phyloP scores from a whole-genome alignment of 2,797 vertebrate species.

The Lacerta agilis region DNA sequence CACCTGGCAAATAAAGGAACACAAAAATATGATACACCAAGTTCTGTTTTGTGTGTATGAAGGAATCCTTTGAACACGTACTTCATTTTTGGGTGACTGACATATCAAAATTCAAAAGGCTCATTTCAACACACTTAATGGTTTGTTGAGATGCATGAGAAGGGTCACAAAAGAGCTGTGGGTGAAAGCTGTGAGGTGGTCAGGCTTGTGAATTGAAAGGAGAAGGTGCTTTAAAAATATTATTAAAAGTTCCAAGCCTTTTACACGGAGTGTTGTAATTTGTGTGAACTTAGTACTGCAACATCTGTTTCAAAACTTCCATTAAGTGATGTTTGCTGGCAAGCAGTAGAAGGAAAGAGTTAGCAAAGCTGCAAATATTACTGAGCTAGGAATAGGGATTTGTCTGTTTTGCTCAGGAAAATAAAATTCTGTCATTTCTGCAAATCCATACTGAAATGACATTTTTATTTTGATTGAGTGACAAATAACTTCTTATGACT shows the following conservation, averaged over 20 bases:
- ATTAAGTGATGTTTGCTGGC: constrained; percentile 30
- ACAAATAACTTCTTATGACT: constrained; percentile 64
- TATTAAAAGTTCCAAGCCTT: neutral
- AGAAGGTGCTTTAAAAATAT: neutral
- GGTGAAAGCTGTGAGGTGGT: neutral
- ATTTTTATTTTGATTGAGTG: constrained; percentile 68
- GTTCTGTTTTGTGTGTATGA: neutral
- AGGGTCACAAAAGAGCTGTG: neutral
- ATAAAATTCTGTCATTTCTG: constrained; percentile 61
- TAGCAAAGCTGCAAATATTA: constrained; percentile 37
- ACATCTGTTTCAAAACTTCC: constrained; percentile 17
- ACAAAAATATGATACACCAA: neutral
- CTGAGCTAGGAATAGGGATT: constrained; percentile 33
- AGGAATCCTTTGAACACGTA: neutral
- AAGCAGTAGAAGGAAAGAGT: constrained; percentile 13
- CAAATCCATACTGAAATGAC: constrained; percentile 58
- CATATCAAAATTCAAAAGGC: neutral
- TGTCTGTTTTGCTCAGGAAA: constrained; percentile 52
- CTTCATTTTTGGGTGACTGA: neutral
- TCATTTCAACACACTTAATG: neutral
- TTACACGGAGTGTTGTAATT: constrained; percentile 3
- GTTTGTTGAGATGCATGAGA: neutral
- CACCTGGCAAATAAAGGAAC: neutral
- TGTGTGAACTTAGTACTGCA: constrained; percentile 3
- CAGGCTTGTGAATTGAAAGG: neutral